Percentiles rank a stretch among this genome's conserved stretches.
Evolutionary conservation across 2,113 vertebrate genomes (phyloP).

Genomic region (Lepus europaeus): DNA sequence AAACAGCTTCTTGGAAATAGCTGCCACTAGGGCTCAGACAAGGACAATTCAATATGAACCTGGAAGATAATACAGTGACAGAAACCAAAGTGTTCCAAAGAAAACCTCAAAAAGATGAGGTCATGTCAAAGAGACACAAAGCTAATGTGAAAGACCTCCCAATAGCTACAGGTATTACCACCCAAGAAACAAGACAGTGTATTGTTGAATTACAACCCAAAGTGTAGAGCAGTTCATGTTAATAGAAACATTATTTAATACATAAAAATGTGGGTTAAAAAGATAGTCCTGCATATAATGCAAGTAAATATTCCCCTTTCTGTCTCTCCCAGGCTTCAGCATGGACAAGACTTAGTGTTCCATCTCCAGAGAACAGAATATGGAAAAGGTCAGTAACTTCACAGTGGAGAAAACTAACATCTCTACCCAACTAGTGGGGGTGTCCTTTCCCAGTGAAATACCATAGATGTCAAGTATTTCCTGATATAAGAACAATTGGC

Average conservation of each 20-base stretch:
- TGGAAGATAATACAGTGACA: neutral
- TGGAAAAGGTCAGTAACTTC: neutral
- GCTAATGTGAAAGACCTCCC: neutral
- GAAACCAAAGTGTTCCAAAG: neutral
- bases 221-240: neutral
- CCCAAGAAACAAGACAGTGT: neutral
- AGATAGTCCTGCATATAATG: neutral
- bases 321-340: neutral
- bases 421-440: neutral
- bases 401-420: neutral
- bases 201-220: neutral
- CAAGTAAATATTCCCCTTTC: neutral
- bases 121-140: neutral
- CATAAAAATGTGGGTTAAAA: neutral
- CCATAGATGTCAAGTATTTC: neutral
- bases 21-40: neutral
- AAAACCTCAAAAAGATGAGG: neutral
- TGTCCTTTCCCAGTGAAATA: neutral
- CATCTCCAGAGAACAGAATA: neutral
- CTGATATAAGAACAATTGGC: neutral
- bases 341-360: neutral
- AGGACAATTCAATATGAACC: neutral
- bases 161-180: neutral
- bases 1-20: neutral
- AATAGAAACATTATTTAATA: neutral